These are phyloP conservation scores for Sesamia nonagrioides DNA, from an alignment of 1,140 invertebrate genomes.

Conservation along the genomic window DNA sequence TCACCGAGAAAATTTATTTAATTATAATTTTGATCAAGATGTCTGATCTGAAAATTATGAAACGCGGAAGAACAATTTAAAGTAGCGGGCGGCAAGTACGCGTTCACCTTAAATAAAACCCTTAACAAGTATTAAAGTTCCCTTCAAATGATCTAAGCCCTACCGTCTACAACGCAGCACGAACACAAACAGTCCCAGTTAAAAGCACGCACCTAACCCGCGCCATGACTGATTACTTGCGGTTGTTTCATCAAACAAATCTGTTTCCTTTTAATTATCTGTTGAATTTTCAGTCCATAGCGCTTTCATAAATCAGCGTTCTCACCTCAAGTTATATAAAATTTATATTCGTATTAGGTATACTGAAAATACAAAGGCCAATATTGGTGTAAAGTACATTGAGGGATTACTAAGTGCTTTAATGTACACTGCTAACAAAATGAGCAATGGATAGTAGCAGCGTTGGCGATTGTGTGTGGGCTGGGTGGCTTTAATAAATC, in stretches of 20 bases:
- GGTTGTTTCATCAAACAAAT: constrained; percentile 1
- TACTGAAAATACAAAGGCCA: background rate
- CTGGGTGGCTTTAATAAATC: constrained; percentile 46
- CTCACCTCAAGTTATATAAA: background rate
- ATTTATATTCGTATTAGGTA: constrained; percentile 16
- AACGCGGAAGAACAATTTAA: too few relatives aligned
- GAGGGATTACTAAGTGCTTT: constrained; percentile 1
- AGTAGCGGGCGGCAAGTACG: too few relatives aligned
- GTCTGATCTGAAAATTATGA: too few relatives aligned
- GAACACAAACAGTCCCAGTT: constrained; percentile 12
- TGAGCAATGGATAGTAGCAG: constrained; percentile 11
- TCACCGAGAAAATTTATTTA: too few relatives aligned
- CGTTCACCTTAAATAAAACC: too few relatives aligned
- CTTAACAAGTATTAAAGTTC: too few relatives aligned
- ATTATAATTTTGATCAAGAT: too few relatives aligned
- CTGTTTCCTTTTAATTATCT: constrained; percentile 20
- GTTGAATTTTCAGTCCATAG: background rate
- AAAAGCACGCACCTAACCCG: background rate
- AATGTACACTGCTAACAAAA: constrained; percentile 2
- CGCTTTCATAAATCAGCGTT: constrained; percentile 16
- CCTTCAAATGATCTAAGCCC: background rate
- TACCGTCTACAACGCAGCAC: background rate
- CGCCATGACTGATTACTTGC: background rate
- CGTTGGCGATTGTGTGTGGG: constrained; percentile 23
- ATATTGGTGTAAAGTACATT: constrained; percentile 17